Base-by-base conservation (phyloP, 2,888 invertebrate species). In the Candidula unifasciata region DNA sequence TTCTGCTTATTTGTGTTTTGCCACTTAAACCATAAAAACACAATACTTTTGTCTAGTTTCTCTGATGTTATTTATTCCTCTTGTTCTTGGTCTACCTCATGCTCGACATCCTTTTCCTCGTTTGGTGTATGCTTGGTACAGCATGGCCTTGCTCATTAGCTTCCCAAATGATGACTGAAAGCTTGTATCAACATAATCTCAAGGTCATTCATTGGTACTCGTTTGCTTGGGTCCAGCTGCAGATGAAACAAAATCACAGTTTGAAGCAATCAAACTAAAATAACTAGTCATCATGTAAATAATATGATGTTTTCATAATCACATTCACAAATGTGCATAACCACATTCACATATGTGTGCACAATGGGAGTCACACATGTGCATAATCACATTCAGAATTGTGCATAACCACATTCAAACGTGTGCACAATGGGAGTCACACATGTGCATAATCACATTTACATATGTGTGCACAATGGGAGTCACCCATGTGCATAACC, bases 161-260 rank as follows among this genome's bases (percentile, higher is more conserved):
- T 60, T n/a, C 24, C 44, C 44, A 73, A 52, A 44, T 73, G 44
- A n/a, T 44, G 24, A 24, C 44, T 27, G 27, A n/a, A 73, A 44
- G 73, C 73, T 5, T 44, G 18, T 73, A 73, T 73, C n/a, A 73
- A 52, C 73, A 73, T 73, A n/a, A 73, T 73, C 73, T 73, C 73
- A 21, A 73, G 44, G 10, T 52, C 52, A 73, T 10, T 73, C 73
- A 73, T 5, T 16, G 21, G 73, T 13, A 73, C 52, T 13, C 73
- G 73, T 73, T 73, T 73, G n/a, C 24, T 73, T 8, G 44, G n/a
- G 3, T 73, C 73, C 24, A n/a, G 13, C 73, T 73, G 44, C 2
- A 73, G 44, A 44, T 6, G 44, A 52, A 44, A 44, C 13, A 44
- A 44, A 71, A 71, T 10, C n/a, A n/a, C n/a, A n/a, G n/a, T n/a